phyloP scores from a whole-genome alignment of 2,888 invertebrate species.

The Galeruca laticollis region DNA sequence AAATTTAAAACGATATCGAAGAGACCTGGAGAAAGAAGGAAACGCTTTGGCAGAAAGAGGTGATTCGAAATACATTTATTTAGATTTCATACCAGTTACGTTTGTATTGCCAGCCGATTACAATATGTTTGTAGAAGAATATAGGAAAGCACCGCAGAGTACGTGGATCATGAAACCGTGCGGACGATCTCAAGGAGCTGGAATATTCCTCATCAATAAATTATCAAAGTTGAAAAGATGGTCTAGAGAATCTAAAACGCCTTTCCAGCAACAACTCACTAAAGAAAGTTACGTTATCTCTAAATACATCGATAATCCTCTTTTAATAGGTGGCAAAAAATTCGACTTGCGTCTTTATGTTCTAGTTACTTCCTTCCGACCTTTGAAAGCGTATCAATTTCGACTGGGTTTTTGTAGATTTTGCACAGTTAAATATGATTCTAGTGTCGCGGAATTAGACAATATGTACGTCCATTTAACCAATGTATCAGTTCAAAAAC shows the following conservation, averaged over 20 bases:
- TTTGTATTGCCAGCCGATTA: constrained; percentile 96
- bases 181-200: constrained; percentile 94
- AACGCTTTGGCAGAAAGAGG: constrained; percentile 88
- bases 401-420: constrained; percentile 95
- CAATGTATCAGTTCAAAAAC: constrained; percentile 98
- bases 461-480: constrained; percentile 96
- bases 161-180: constrained; percentile 99
- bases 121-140: constrained; percentile 97
- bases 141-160: constrained; percentile 91
- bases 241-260: constrained; percentile 88
- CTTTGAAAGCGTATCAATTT: constrained; percentile 92
- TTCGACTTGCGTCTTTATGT: constrained; percentile 94
- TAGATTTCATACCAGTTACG: constrained; percentile 94
- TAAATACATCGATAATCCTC: constrained; percentile 92
- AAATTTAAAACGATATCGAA: constrained; percentile 93
- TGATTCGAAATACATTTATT: constrained; percentile 80
- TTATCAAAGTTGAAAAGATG: constrained; percentile 92
- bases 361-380: constrained; percentile 92
- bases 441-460: constrained; percentile 86
- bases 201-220: constrained; percentile 96
- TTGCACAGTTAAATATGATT: constrained; percentile 95
- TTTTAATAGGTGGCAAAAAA: constrained; percentile 95
- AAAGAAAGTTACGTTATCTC: constrained; percentile 97
- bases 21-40: constrained; percentile 92
- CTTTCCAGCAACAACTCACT: constrained; percentile 85